Percentiles rank a stretch among this genome's conserved stretches.
Evolutionary conservation across 2,888 invertebrate species (phyloP).

Genomic region (Ceramica pisi): DNA sequence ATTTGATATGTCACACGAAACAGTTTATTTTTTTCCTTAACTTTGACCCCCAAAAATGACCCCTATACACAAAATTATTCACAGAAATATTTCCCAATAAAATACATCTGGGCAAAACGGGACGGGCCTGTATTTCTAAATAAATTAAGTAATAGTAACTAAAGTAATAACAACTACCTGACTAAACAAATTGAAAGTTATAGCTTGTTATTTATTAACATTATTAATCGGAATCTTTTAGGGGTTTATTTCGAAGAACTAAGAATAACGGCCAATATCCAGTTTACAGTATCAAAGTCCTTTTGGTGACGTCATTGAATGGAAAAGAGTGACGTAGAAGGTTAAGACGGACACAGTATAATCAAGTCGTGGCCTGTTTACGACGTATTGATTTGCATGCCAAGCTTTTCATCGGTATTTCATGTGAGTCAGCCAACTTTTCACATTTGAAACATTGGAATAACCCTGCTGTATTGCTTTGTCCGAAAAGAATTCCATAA

Average conservation of each 20-base stretch:
- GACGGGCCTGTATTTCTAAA: no score
- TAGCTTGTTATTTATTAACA: no score
- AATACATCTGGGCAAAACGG: no score
- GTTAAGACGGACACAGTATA: conserved; percentile 57
- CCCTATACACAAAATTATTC: no score
- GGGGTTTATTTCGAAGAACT: background rate
- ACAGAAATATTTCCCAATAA: no score
- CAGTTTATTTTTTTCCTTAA: no score
- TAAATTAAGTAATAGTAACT: no score
- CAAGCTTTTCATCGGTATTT: conserved; percentile 75
- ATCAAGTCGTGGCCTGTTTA: conserved; percentile 67
- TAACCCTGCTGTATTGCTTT: conserved; percentile 12
- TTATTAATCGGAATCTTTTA: background rate
- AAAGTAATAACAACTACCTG: no score
- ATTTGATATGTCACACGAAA: no score
- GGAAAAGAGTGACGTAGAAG: conserved; percentile 28
- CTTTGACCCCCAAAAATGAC: no score
- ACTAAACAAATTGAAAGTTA: no score
- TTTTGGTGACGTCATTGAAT: conserved; percentile 18
- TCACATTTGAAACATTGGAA: conserved; percentile 56
- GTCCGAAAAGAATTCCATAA: conserved; percentile 4
- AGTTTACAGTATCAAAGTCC: background rate
- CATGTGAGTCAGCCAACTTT: conserved; percentile 79
- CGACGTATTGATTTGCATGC: conserved; percentile 71
- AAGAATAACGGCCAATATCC: background rate